Base-by-base conservation (phyloP, 2,888 invertebrate genomes). In the Philereme transversata region DNA sequence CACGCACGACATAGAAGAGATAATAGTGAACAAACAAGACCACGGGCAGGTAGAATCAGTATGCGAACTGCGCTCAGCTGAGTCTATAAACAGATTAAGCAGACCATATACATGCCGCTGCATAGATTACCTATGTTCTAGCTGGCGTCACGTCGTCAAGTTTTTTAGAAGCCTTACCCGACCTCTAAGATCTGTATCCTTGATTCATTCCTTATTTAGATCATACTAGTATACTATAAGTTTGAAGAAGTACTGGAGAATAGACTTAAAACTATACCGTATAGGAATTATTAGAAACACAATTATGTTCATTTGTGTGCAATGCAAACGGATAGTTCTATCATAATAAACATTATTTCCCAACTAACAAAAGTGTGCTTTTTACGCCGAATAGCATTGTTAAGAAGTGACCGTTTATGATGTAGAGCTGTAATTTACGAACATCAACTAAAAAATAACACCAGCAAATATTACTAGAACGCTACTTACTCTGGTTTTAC, bases 71-170 rank as follows among this genome's bases (percentile, higher is more conserved):
- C 46, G 72, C 71, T 71, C 74, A 74, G 67, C 55, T 49, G 62
- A 62, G 70, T 60, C 74, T 72, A 77, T 84, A 84, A 84, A 71
- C 79, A 81, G 79, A 75, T 83, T 84, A 84, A 84, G 71, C 79
- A 81, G 79, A 75, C 83, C 76, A 85, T 87, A 82, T 76, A 79
- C 76, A 84, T 83, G 80, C 83, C 71, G 63, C 66, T 70, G 73
- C 66, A 65, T 57, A 66, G 64, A 65, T 67, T 57, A 67, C 70
- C 73, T 79, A 73, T 73, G 78, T 81, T 77, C 74, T 70, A 69
- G 5, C 57, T 51, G 54, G 50, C 41, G 51, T 38, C 41, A 47
- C 41, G 51, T 38, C 41, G 60, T 67, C 61, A 67, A 60, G 66
- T 63, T 43, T 47, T 48, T 40, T 44, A 5, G 43, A 45, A 22